A percentile compares a stretch with the other conserved stretches of the same genome.
phyloP scores from a whole-genome alignment of 2,888 invertebrate genomes.

The Parnassius glacialis region DNA sequence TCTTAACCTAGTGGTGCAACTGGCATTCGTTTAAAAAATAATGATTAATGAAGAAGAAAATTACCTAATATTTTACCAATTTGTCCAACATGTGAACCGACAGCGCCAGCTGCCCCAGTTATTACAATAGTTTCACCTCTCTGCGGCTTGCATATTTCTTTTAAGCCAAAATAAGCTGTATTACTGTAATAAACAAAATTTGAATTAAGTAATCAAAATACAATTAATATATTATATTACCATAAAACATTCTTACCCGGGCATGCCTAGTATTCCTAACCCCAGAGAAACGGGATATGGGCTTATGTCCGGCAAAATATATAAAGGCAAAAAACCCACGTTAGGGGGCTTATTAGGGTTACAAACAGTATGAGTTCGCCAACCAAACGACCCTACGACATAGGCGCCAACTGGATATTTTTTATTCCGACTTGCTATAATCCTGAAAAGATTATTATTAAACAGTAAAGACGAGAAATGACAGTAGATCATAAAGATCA shows the following conservation, averaged over 20 bases:
- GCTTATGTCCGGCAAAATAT: constrained; percentile 80
- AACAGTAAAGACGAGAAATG: no score
- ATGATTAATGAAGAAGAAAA: neutral
- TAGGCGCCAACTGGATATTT: constrained; percentile 84
- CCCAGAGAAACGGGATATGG: constrained; percentile 82
- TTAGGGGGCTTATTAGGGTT: constrained; percentile 46
- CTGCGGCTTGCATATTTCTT: constrained; percentile 86
- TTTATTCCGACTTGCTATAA: constrained; percentile 84
- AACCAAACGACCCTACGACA: constrained; percentile 84
- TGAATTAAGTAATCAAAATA: neutral
- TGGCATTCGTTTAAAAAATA: no score
- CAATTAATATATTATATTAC: no score
- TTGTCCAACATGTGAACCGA: constrained; percentile 89
- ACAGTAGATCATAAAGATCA: no score
- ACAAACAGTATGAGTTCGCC: constrained; percentile 78
- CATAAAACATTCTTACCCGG: constrained; percentile 76
- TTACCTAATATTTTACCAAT: constrained; percentile 86
- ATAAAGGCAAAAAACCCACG: constrained; percentile 52
- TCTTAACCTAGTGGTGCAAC: no score
- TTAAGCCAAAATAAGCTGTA: constrained; percentile 88
- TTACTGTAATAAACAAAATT: constrained; percentile 68
- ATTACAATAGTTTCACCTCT: constrained; percentile 87
- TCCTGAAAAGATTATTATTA: constrained; percentile 63
- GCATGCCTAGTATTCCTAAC: constrained; percentile 86
- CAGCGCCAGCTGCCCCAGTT: constrained; percentile 88